Evolutionary conservation across 1,140 invertebrate species (phyloP).

Genomic region (Lepidostoma basale): DNA sequence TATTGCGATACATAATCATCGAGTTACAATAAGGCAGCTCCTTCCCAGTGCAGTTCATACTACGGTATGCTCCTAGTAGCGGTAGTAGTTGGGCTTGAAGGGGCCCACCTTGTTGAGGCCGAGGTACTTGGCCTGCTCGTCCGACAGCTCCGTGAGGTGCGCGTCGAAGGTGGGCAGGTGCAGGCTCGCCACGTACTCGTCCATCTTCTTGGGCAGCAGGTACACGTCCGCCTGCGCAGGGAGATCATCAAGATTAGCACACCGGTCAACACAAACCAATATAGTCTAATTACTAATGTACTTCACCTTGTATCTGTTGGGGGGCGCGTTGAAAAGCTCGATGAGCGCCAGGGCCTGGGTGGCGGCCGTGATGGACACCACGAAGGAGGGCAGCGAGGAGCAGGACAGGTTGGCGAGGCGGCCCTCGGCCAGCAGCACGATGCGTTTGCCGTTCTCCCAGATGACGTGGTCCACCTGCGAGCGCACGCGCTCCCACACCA

Average conservation of each 20-base stretch:
- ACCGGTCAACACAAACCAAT: not conserved
- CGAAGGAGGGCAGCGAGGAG: conserved; percentile 96
- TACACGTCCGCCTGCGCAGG: conserved; percentile 84
- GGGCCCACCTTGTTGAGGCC: conserved; percentile 96
- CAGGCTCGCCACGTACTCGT: conserved; percentile 95
- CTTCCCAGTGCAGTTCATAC: not conserved
- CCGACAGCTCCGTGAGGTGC: conserved; percentile 92
- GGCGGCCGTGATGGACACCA: conserved; percentile 93
- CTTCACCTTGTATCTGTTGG: conserved; percentile 83
- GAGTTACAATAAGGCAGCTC: not conserved
- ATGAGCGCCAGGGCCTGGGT: conserved; percentile 95
- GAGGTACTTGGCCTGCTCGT: conserved; percentile 98
- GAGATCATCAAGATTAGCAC: not conserved
- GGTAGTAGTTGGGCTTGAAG: conserved; percentile 98
- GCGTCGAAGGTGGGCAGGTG: conserved; percentile 97
- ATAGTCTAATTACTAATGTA: not conserved
- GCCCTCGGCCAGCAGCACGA: conserved; percentile 93
- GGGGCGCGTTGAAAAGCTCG: conserved; percentile 94
- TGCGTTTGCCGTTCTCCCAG: conserved; percentile 91
- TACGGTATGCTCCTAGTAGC: conserved; percentile 61
- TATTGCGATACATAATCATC: not conserved
- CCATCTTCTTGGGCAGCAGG: conserved; percentile 97
- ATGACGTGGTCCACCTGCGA: conserved; percentile 97
- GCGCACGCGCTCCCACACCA: conserved; percentile 96
- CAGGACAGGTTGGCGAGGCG: conserved; percentile 95